Evolutionary conservation across 2,888 invertebrate genomes (phyloP).

Genomic region (Xestoiulus laeticollis): DNA sequence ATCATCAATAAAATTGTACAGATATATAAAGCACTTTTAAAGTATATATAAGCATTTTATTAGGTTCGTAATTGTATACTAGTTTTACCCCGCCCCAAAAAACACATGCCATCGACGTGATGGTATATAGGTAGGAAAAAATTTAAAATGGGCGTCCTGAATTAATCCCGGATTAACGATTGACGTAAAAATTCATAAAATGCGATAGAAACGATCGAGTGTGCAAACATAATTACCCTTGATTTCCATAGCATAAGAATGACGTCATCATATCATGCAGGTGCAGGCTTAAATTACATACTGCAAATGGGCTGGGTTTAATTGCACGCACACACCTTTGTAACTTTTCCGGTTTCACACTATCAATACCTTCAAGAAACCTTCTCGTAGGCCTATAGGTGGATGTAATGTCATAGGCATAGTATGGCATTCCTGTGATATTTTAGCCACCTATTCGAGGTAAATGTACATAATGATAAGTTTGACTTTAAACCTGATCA

Average conservation of each 20-base stretch:
- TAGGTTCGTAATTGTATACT: background rate
- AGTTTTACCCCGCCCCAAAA: background rate
- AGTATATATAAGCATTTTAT: background rate
- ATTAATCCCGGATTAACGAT: background rate
- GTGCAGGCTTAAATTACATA: too few relatives aligned
- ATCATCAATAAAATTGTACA: background rate
- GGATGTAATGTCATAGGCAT: background rate
- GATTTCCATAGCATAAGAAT: background rate
- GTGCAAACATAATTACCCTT: too few relatives aligned
- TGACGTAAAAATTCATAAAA: background rate
- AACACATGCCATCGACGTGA: background rate
- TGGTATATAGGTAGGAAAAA: background rate
- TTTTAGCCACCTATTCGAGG: too few relatives aligned
- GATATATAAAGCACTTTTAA: background rate
- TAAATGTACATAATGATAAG: too few relatives aligned
- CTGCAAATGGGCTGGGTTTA: too few relatives aligned
- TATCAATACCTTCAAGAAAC: background rate
- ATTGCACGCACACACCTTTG: too few relatives aligned
- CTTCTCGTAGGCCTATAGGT: background rate
- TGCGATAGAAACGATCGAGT: background rate
- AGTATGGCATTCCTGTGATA: too few relatives aligned
- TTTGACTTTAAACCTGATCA: too few relatives aligned
- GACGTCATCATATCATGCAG: background rate
- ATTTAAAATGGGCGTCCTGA: background rate
- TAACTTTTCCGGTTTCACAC: too few relatives aligned